A percentile compares a stretch with the other conserved stretches of the same genome.
These are phyloP conservation scores for Cheumatopsyche charites DNA, from an alignment of 1,140 invertebrate species.

Conservation along the genomic window DNA sequence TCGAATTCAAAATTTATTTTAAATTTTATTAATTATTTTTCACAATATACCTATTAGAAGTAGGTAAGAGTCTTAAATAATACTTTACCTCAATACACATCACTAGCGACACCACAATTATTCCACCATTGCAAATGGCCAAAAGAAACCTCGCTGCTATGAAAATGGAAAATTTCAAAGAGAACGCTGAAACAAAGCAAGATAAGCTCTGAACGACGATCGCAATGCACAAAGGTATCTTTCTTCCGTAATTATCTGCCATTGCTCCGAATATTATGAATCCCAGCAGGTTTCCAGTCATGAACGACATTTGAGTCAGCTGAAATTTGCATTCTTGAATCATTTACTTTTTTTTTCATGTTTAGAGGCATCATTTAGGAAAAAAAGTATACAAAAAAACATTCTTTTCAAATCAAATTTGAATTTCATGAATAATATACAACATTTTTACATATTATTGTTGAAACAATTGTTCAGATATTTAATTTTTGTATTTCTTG, in stretches of 20 bases:
- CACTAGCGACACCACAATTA: conserved; percentile 58
- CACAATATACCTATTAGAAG: too few relatives aligned
- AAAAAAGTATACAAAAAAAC: too few relatives aligned
- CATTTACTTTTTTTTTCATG: too few relatives aligned
- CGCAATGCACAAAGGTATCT: conserved; percentile 65
- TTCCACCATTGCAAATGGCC: conserved; percentile 69
- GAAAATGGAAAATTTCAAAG: conserved; percentile 70
- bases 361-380: too few relatives aligned
- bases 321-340: conserved; percentile 51
- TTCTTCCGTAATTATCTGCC: conserved; percentile 70
- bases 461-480: too few relatives aligned
- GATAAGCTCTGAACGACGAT: conserved; percentile 67
- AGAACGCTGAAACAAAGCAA: conserved; percentile 66
- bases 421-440: too few relatives aligned
- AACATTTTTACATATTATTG: too few relatives aligned
- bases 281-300: conserved; percentile 73
- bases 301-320: conserved; percentile 73
- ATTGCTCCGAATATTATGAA: conserved; percentile 73
- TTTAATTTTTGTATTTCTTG: too few relatives aligned
- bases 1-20: too few relatives aligned
- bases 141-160: conserved; percentile 72
- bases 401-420: too few relatives aligned
- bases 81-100: conserved; percentile 57
- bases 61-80: neutral
- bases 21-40: too few relatives aligned